A percentile compares a stretch with the other conserved stretches of the same genome.
phyloP scores from a whole-genome alignment of 2,797 vertebrate species.

The Gambusia yucatana region DNA sequence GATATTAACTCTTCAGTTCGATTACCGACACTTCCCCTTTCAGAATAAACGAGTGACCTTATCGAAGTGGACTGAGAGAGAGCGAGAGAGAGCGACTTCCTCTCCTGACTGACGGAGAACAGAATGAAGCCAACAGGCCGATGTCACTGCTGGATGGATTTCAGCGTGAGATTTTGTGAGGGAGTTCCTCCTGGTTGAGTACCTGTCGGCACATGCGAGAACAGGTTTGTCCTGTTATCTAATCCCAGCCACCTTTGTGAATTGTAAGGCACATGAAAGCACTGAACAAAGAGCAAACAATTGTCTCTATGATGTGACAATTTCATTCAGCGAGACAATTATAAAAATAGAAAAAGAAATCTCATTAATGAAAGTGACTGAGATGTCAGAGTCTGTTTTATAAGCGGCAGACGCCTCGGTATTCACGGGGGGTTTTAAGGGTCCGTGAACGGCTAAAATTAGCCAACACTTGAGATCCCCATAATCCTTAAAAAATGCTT shows the following conservation, averaged over 20 bases:
- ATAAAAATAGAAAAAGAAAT: not conserved
- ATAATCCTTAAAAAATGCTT: not conserved
- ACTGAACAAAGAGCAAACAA: not conserved
- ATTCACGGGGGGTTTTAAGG: too few species aligned
- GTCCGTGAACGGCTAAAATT: not conserved
- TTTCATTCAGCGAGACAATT: not conserved
- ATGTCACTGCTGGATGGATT: slow-evolving; percentile 7
- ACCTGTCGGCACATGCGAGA: slow-evolving; percentile 17
- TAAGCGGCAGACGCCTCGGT: not conserved
- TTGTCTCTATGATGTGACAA: not conserved
- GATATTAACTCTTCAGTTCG: slow-evolving; percentile 46
- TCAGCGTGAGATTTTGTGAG: slow-evolving; percentile 22
- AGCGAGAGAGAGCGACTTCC: slow-evolving; percentile 42
- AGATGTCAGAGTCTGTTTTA: not conserved
- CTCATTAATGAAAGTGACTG: not conserved
- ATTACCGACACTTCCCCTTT: slow-evolving; percentile 70
- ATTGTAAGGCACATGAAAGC: not conserved
- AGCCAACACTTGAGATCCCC: not conserved
- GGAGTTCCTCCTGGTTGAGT: slow-evolving; percentile 15
- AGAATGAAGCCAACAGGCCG: not conserved
- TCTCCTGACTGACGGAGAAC: slow-evolving; percentile 27
- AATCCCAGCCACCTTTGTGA: not conserved
- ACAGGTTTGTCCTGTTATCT: slow-evolving; percentile 12
- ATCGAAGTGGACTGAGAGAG: slow-evolving; percentile 49
- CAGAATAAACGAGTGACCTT: slow-evolving; percentile 45